Base-by-base conservation (phyloP, 53 echinoderm and acorn worm species). In the Antedon mediterranea region DNA sequence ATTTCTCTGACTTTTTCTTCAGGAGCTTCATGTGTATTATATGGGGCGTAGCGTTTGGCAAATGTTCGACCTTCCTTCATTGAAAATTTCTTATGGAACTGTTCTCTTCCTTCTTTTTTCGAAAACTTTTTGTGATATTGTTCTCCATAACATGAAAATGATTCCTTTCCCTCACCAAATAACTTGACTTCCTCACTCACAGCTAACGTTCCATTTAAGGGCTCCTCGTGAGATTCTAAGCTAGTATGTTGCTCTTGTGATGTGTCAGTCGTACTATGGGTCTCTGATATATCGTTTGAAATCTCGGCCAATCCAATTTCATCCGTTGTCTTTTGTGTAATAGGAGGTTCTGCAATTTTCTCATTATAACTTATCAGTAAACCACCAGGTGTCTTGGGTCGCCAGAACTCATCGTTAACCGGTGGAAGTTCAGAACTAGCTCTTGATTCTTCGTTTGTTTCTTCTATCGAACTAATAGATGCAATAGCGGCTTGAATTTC, bases 11-110 rank as follows among this genome's bases (percentile, higher is more conserved):
- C 2, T 57, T 57, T 57, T 57, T 57, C 57, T 18, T 57, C 57
- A 57, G 57, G 57, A 8, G 23, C 23, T 18, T 57, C 57, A 11
- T 7, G 57, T 57, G 57, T 57, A 57, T 57, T 57, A 23, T 57
- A 57, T 11, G 57, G 57, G 20, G 57, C 57, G 57, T 57, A 57
- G 71, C 72, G 72, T 71, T 94, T 94, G 71, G 80, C 86, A 71
- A 89, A 91, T 70, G 85, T 85, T 28, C 89, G 80, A 4, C 91
- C 91, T 81, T 89, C 94, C 85, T 91, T 94, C 20, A 91, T 83
- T 30, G 93, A 90, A 79, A 94, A 94, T 78, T 94, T 94, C 83
- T 94, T 94, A 76, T 94, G 94, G 78, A 94, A 94, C 78, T 89
- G 91, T 57, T 57, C 57, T 57, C 57, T 57, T 11, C 57, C 57